Evolutionary conservation across 2,888 invertebrate species (phyloP).

Genomic region (Mylabris sibirica): DNA sequence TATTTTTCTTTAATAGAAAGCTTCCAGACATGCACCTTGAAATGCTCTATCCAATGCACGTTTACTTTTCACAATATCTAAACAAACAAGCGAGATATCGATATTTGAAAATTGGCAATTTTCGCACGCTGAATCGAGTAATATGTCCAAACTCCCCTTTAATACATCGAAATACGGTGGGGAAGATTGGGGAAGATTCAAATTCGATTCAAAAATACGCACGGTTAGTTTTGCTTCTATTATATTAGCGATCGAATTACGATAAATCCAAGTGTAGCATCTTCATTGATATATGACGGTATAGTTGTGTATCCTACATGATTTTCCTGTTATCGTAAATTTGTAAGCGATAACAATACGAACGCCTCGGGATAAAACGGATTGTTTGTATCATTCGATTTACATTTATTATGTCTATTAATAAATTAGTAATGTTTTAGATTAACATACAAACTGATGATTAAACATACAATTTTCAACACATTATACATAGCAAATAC

Average conservation of each 20-base stretch:
- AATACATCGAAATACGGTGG: no score
- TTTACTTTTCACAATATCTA: no score
- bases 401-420: neutral
- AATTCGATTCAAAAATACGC: slow-evolving; percentile 21
- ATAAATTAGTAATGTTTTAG: neutral
- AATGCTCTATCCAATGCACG: no score
- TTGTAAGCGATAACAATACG: neutral
- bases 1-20: no score
- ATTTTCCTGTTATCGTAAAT: slow-evolving; percentile 30
- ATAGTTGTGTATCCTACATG: slow-evolving; percentile 35
- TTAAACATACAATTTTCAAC: neutral
- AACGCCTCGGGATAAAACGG: neutral
- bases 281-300: slow-evolving; percentile 45
- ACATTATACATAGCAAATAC: neutral
- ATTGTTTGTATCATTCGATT: neutral
- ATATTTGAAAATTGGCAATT: no score
- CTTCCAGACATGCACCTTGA: no score
- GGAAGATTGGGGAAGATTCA: no score
- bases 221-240: slow-evolving; percentile 28
- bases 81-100: no score
- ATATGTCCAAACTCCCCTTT: no score
- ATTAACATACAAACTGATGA: neutral
- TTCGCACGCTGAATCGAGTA: no score
- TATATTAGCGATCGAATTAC: slow-evolving; percentile 44
- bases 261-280: slow-evolving; percentile 49